Base-by-base conservation (phyloP, 2,888 invertebrate species). In the Acronicta leporina region DNA sequence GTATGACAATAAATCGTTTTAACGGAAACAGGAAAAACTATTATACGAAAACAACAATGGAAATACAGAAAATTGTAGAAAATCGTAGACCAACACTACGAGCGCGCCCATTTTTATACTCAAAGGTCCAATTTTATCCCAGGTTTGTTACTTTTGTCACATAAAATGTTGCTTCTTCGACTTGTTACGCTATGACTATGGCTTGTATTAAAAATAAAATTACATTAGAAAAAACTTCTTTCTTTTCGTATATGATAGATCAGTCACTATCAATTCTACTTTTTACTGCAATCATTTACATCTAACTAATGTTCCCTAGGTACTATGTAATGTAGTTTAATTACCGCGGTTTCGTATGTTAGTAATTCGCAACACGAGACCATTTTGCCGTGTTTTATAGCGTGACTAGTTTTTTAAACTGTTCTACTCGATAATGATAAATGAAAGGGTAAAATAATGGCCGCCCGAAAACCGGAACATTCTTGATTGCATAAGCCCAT, bases 401-500 rank as follows among this genome's bases (percentile, higher is more conserved):
- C 60, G 52, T 63, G 38, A 46, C 56, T 56, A 40, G 66, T 69
- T 75, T 65, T 61, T 68, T 69, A 33, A 74, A 62, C 71, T 76
- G 74, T 73, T 80, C 76, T 55, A 60, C 74, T 77, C 76, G 66
- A 77, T 77, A 80, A 75, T 77, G 73, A 81, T 81, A 83, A 75
- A 82, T 81, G 77, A 81, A 87, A 82, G 81, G 82, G 68, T 73
- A 65, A 69, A 77, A 67, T 70, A 71, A 55, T 68, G 68, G 68
- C 69, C 77, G 74, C 56, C 80, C 81, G 27, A 80, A 85, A 89
- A 88, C 91, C 88, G 87, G 88, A 83, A 84, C 68, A 77, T 73
- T 79, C 49, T 62, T 68, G 77, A 87, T 92, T 92, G 87, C 91
- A 90, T 92, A 92, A 92, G 84, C 75, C 64, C 82, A 83, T 80